Base-by-base conservation (phyloP, 2,888 invertebrate species). In the Aethes cnicana region DNA sequence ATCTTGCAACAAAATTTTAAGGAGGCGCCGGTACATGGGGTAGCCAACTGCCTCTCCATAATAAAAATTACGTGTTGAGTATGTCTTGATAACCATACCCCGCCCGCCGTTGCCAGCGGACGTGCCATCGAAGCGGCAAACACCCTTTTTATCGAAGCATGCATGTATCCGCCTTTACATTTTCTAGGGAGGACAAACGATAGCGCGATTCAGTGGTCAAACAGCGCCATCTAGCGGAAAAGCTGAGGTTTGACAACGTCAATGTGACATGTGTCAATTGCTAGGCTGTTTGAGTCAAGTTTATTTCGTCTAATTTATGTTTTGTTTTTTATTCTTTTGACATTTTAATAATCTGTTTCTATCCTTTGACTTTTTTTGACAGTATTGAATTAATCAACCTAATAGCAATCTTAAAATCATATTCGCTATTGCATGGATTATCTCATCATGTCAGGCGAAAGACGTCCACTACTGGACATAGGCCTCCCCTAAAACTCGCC, bases 61-160 rank as follows among this genome's bases (percentile, higher is more conserved):
- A 68, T 82, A 95, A 95, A 95, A 94, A 95, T 95, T 92, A 91
- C 65, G 93, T 94, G 93, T 92, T 94, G 93, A 88, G 94, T 94
- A 95, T 95, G 94, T 94, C 93, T 95, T 94, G 94, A 95, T 94
- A 78, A 84, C 94, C 95, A 94, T 95, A 94, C 94, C 93, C 94
- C 94, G 91, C 92, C 81, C 81, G 36, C 81, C 81, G 69, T 69
- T 56, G 66, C 78, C 78, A 80, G 84, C 84, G 72, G 81, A 84
- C 85, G 93, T 93, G 91, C 91, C 92, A 94, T 93, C 72, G 47
- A 92, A 94, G 93, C 90, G 91, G 91, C 92, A 93, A 93, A 91
- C 92, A 93, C 92, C 93, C 93, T 92, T 93, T 93, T 92, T 66
- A 26, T 4, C 6, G 0, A n/a, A 16, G 6, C 16, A 12, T 18